Percentiles rank a stretch among this genome's conserved stretches.
Evolutionary conservation across 2,113 vertebrate genomes (phyloP).

Genomic region (Coptodon rendalli): DNA sequence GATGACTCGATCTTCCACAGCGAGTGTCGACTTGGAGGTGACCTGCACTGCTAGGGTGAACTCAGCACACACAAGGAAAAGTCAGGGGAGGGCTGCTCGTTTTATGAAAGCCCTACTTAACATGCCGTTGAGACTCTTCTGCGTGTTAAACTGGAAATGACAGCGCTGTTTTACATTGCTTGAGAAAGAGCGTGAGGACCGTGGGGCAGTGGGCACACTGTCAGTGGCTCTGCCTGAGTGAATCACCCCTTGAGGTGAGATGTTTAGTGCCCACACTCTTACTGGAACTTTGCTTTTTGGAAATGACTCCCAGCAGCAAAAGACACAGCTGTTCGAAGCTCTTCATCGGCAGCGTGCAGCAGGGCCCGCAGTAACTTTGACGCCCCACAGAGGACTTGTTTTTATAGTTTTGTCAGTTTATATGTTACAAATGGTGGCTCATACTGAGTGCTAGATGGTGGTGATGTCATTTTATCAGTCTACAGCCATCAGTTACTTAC

Average conservation of each 20-base stretch:
- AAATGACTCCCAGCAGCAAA: slow-evolving; percentile 14
- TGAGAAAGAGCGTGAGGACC: slow-evolving; percentile 1
- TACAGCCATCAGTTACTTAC: background rate
- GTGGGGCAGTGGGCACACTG: slow-evolving; percentile 1
- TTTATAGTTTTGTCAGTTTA: background rate
- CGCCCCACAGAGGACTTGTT: background rate
- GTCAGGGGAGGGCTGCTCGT: background rate
- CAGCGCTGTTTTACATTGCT: slow-evolving; percentile 1
- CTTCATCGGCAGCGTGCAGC: background rate
- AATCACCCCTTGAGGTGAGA: slow-evolving; percentile 18
- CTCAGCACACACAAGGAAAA: background rate
- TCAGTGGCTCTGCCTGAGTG: slow-evolving; percentile 28
- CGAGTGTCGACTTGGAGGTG: background rate
- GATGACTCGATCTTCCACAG: background rate
- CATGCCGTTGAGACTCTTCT: slow-evolving; percentile 26
- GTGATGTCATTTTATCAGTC: background rate
- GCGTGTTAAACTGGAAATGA: slow-evolving; percentile 30
- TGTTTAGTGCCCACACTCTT: slow-evolving; percentile 2
- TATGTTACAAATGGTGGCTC: background rate
- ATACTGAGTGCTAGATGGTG: slow-evolving; percentile 2
- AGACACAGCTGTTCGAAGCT: slow-evolving; percentile 26
- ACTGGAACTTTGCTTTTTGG: slow-evolving; percentile 7
- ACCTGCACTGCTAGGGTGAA: background rate
- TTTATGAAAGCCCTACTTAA: background rate
- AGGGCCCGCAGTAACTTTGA: background rate